A percentile compares a stretch with the other conserved stretches of the same genome.
Conservation (phyloP, 2,888 invertebrate species). For the Eilema depressum region DNA sequence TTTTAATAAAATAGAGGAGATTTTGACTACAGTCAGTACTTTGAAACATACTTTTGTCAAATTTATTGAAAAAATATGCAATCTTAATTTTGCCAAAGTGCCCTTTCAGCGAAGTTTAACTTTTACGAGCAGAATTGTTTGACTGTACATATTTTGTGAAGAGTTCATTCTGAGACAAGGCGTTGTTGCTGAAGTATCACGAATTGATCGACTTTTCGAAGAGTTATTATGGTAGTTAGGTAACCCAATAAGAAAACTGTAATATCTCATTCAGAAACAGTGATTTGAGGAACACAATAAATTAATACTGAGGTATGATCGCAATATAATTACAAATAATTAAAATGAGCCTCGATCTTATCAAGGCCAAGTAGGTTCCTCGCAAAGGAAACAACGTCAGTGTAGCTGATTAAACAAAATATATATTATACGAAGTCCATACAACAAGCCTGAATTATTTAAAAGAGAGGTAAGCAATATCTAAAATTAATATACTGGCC, state of each 20-base stretch:
- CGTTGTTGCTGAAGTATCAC: neutral
- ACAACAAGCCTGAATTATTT: slow-evolving; percentile 32
- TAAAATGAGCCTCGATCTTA: slow-evolving; percentile 53
- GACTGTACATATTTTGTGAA: neutral
- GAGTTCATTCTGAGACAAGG: neutral
- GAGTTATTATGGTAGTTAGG: neutral
- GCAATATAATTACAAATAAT: slow-evolving; percentile 45
- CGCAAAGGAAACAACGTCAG: slow-evolving; percentile 29
- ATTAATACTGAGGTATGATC: slow-evolving; percentile 60
- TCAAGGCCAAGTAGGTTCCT: slow-evolving; percentile 45
- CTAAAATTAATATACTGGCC: slow-evolving; percentile 48
- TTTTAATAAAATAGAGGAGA: neutral
- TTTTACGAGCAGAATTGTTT: neutral
- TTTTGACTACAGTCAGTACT: neutral
- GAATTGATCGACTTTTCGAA: neutral
- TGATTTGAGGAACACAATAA: slow-evolving; percentile 46
- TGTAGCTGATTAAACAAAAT: slow-evolving; percentile 34
- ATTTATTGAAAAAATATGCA: neutral
- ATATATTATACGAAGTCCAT: slow-evolving; percentile 31
- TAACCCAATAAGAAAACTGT: slow-evolving; percentile 4
- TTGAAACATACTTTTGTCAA: neutral
- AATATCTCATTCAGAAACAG: slow-evolving; percentile 37
- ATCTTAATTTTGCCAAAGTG: neutral
- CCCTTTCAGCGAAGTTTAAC: neutral
- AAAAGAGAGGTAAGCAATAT: slow-evolving; percentile 17